Percentiles rank a stretch among this genome's conserved stretches.
Conservation (phyloP, 2,888 invertebrate species). For the Watsonalla binaria region DNA sequence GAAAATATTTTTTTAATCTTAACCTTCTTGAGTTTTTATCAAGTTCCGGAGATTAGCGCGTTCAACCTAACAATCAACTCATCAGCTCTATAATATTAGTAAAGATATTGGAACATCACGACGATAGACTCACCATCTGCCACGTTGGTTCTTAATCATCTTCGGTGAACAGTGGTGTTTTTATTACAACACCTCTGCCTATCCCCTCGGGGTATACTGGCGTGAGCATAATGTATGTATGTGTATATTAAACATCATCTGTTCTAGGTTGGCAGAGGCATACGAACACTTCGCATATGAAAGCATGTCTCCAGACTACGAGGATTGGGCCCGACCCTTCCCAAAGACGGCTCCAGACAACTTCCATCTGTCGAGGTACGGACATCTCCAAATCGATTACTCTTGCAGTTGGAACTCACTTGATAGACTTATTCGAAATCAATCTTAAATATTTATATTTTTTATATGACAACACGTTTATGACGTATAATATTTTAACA, state of each 20-base stretch:
- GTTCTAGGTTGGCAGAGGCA: slow-evolving; percentile 56
- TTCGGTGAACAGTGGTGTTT: no score
- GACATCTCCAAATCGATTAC: slow-evolving; percentile 89
- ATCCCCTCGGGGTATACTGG: no score
- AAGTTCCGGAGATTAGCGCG: no score
- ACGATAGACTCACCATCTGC: no score
- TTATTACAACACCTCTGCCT: no score
- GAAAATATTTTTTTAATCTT: no score
- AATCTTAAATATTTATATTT: slow-evolving; percentile 22
- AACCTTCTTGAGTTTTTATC: no score
- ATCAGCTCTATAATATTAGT: no score
- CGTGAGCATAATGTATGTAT: no score
- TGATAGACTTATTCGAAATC: slow-evolving; percentile 84
- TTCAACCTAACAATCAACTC: not conserved
- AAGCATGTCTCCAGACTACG: slow-evolving; percentile 69
- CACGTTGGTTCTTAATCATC: no score
- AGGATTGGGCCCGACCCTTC: slow-evolving; percentile 85
- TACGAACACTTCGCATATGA: slow-evolving; percentile 68
- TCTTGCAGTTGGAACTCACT: slow-evolving; percentile 90
- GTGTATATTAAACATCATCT: not conserved
- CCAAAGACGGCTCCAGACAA: slow-evolving; percentile 81
- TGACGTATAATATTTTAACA: slow-evolving; percentile 5
- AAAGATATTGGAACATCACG: no score
- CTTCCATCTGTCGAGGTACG: slow-evolving; percentile 87
- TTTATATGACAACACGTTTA: not conserved